These are phyloP conservation scores for Synergus laeviventris DNA, from an alignment of 2,888 invertebrate genomes.

Conservation along the genomic window DNA sequence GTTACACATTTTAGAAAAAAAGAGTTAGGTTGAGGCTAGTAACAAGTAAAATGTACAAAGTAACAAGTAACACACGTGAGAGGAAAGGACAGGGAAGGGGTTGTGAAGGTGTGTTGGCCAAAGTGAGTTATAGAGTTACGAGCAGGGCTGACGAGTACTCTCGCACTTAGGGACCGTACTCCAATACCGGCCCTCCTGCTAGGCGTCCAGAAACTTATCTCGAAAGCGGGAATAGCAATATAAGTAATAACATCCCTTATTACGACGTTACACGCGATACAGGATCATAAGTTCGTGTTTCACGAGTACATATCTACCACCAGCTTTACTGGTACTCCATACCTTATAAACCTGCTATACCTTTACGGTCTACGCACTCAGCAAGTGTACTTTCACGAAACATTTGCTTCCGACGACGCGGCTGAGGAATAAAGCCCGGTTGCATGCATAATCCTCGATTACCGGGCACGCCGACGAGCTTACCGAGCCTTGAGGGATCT, in stretches of 20 bases:
- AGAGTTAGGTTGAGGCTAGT: not conserved
- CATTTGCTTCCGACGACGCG: constrained; percentile 22
- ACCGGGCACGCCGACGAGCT: constrained; percentile 36
- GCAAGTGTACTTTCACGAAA: constrained; percentile 47
- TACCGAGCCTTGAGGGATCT: constrained; percentile 37
- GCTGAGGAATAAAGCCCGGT: constrained; percentile 29
- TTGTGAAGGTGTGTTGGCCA: constrained; percentile 43
- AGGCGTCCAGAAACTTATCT: constrained; percentile 56
- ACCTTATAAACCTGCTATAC: constrained; percentile 32
- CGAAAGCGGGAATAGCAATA: constrained; percentile 61
- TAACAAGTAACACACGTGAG: constrained; percentile 6
- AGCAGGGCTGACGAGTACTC: constrained; percentile 53
- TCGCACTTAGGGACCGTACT: constrained; percentile 23
- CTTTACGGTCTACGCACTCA: constrained; percentile 51
- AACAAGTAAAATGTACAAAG: not conserved
- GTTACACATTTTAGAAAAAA: not conserved
- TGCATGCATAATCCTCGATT: constrained; percentile 40
- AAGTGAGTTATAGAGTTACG: constrained; percentile 61
- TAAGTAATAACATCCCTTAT: constrained; percentile 65
- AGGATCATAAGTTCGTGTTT: constrained; percentile 63
- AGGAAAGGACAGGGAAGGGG: not conserved
- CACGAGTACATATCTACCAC: constrained; percentile 43
- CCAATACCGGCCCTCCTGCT: not conserved
- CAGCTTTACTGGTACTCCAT: constrained; percentile 52
- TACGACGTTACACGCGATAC: constrained; percentile 64